phyloP scores from a whole-genome alignment of 2,113 vertebrate genomes.

The Ptilonorhynchus violaceus region DNA sequence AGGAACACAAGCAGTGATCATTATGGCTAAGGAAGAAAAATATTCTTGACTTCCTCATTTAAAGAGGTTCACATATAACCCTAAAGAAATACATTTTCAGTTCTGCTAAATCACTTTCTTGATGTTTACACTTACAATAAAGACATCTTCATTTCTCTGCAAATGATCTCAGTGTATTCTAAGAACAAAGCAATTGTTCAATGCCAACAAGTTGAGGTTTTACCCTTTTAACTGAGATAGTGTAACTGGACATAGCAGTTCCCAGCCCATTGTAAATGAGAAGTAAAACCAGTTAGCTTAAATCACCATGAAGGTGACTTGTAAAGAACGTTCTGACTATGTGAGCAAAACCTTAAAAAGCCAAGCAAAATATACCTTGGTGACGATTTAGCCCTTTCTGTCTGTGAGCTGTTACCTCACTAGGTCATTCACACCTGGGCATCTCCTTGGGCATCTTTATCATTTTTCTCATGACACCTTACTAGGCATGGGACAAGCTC shows the following conservation, averaged over 20 bases:
- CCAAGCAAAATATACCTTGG: background rate
- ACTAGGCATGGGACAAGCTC: background rate
- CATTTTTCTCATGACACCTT: background rate
- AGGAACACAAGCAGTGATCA: background rate
- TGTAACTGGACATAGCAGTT: slow-evolving; percentile 11
- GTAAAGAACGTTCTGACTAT: background rate
- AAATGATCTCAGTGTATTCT: background rate
- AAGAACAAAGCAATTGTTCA: background rate
- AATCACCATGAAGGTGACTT: background rate
- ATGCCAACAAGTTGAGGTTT: background rate
- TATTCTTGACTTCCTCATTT: background rate
- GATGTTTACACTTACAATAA: background rate
- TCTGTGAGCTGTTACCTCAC: background rate
- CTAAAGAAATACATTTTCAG: background rate
- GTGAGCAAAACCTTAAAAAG: background rate
- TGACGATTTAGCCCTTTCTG: background rate
- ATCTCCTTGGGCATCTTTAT: background rate
- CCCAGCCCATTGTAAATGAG: background rate
- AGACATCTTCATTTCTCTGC: background rate
- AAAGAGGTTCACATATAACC: background rate
- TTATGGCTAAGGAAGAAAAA: background rate
- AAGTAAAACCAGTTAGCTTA: slow-evolving; percentile 11
- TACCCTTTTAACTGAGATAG: background rate
- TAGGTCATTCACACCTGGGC: background rate
- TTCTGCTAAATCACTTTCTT: background rate